Conservation (phyloP, 2,888 invertebrate species). For the Thelaira solivaga region DNA sequence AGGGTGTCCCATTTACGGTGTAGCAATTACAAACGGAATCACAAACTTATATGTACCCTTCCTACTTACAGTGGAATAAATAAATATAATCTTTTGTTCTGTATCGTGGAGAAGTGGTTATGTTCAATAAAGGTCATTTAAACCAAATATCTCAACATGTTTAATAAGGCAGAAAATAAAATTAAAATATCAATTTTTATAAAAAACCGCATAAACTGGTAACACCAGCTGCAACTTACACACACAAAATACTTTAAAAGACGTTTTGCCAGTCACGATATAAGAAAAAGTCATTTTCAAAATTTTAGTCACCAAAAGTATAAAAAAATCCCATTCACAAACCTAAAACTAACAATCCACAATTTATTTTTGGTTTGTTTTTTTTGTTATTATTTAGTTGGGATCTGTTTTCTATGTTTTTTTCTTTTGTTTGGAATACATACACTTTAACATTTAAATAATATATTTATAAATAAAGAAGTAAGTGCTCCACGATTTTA, state of each 20-base stretch:
- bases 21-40: no score
- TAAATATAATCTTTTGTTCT: no score
- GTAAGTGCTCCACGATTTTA: constrained; percentile 31
- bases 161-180: constrained; percentile 59
- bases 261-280: constrained; percentile 49
- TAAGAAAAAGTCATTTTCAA: constrained; percentile 51
- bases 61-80: no score
- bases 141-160: constrained; percentile 46
- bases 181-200: constrained; percentile 24
- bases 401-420: not conserved
- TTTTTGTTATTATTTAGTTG: not conserved
- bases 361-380: not conserved
- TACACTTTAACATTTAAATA: constrained; percentile 61
- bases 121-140: constrained; percentile 59
- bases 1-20: no score
- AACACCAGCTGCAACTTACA: constrained; percentile 1
- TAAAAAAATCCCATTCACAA: not conserved
- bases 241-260: constrained; percentile 50
- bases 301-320: constrained; percentile 41
- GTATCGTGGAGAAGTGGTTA: no score
- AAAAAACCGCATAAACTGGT: not conserved
- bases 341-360: constrained; percentile 19
- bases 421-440: constrained; percentile 39
- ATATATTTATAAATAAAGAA: constrained; percentile 22
- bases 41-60: no score